Evolutionary conservation across 1,140 invertebrate species (phyloP), one percentile per base, ranked within the genome.

Genomic region (Drosophila baimaii): DNA sequence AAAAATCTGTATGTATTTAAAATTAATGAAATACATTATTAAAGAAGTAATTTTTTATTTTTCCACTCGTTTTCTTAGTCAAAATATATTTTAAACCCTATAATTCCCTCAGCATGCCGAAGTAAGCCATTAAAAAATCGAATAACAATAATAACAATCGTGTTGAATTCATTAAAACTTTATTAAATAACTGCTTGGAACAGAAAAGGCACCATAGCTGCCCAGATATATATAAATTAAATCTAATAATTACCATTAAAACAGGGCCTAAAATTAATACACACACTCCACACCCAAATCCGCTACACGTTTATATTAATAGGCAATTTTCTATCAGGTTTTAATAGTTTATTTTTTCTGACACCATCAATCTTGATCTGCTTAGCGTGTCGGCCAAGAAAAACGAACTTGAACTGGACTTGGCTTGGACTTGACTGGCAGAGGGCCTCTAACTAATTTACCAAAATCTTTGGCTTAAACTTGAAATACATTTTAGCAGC

Each of bases 291-390:
- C 27, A 35, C 10, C 4, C 19, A 13, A 25, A 10, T 39, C 12
- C 29, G 17, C 29, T 52, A 15, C 1, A 33, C 49, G 17, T 33
- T 52, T 21, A 21, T n/a, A 29, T 54, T 37, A 29, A 37, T 47
- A n/a, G 37, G 25, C 47, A 69, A 54, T 55, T 70, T 71, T 46
- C 21, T 55, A 70, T 46, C 17, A 70, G 21, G 7, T 55, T 37
- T 70, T 21, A 23, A 55, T 70, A 68, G 62, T 37, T 68, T 70
- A 68, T 47, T 37, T 68, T 68, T 46, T 19, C 39, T 5, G 19
- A 5, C 51, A 35, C 51, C 13, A 71, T 57, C 21, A 47, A 39
- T 39, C 51, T 31, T 29, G 15, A 54, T 29, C 61, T 23, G 31
- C 19, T 49, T 64, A 49, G 31, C 61, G 23, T 39, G 43, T 31